A percentile compares a stretch with the other conserved stretches of the same genome.
Evolutionary conservation across 2,113 vertebrate species (phyloP).

Genomic region (Synodontis membranacea): DNA sequence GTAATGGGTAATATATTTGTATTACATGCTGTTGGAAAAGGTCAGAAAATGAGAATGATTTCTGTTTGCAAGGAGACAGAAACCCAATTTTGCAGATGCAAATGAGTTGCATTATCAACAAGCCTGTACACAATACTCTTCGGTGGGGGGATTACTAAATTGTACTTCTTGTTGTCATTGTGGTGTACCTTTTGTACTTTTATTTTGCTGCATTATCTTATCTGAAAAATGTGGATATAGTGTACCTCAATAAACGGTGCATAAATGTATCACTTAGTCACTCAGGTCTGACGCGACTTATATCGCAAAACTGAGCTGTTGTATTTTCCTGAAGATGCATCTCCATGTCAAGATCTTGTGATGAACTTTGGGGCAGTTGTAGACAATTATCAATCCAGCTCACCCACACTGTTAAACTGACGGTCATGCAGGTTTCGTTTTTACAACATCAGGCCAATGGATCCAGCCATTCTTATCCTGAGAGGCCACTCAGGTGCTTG

Average conservation of each 20-base stretch:
- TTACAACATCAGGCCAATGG: neutral
- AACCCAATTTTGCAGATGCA: constrained; percentile 65
- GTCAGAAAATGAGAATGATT: neutral
- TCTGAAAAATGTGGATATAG: neutral
- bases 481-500: neutral
- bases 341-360: neutral
- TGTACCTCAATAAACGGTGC: neutral
- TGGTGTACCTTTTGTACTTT: neutral
- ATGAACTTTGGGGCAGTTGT: neutral
- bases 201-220: neutral
- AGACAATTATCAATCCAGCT: neutral
- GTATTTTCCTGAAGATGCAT: neutral
- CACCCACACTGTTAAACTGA: neutral
- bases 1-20: constrained; percentile 39
- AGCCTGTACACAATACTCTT: constrained; percentile 50
- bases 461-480: neutral
- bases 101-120: constrained; percentile 63
- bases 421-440: neutral
- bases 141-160: neutral
- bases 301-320: neutral
- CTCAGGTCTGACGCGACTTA: neutral
- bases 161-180: neutral
- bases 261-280: neutral
- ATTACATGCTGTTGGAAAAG: constrained; percentile 35
- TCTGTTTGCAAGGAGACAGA: constrained; percentile 61